Evolutionary conservation across 2,888 invertebrate species (phyloP), one percentile per base, ranked within the genome.

Genomic region (Hypercompe scribonia): DNA sequence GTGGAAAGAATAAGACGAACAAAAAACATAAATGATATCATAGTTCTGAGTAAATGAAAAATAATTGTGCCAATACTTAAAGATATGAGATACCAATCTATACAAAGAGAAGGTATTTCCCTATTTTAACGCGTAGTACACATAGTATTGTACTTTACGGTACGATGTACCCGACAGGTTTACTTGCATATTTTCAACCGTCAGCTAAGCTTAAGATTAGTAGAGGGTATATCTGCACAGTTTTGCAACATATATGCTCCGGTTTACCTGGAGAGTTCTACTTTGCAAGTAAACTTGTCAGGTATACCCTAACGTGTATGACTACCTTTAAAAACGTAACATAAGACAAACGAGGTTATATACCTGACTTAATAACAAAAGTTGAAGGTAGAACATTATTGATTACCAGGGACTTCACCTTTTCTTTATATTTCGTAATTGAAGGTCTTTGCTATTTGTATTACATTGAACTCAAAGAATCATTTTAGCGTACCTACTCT

Each of bases 371-470:
- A 31, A 28, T 28, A 28, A 15, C 0, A 61, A 31, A 61, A 61
- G 18, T 31, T 61, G 61, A 61, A 58, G 58, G 58, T 28, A 15
- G n/a, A 7, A n/a, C 36, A 66, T 31, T 39, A 18, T 58, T 68
- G 3, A 69, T 31, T 58, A 61, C 36, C 36, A 63, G 36, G 31
- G 39, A 50, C 58, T 64, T 66, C 10, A 46, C 66, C n/a, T 67
- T 31, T 36, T 46, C 28, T 34, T 34, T 61, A 42, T 39, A 7
- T 31, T 61, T n/a, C 31, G 61, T 8, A 58, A 31, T 31, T 61
- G 61, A 61, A 61, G 61, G 18, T 8, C 18, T 15, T 61, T 54
- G 50, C n/a, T 54, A 8, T 1, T 4, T 46, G 18, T 13, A 46
- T 46, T 21, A 0, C 21, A 50, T 50, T 50, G 1, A 50, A 50